Evolutionary conservation across 2,113 vertebrate genomes (phyloP).

Genomic region (Callipepla californica): DNA sequence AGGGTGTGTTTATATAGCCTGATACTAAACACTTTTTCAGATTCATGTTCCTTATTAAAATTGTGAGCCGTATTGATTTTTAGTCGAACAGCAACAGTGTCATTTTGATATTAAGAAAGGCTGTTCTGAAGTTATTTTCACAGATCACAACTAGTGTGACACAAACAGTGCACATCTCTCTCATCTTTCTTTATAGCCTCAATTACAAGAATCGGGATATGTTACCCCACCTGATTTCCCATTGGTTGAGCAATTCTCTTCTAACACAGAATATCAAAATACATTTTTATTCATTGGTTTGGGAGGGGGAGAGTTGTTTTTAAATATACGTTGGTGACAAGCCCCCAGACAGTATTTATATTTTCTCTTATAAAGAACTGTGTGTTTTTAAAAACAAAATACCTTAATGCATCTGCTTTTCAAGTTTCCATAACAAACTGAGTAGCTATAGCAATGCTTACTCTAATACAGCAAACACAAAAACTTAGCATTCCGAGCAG

Average conservation of each 20-base stretch:
- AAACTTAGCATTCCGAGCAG: slow-evolving; percentile 49
- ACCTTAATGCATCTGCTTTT: slow-evolving; percentile 48
- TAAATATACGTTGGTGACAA: slow-evolving; percentile 47
- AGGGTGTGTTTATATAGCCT: slow-evolving; percentile 86
- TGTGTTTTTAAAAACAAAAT: slow-evolving; percentile 45
- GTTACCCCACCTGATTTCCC: slow-evolving; percentile 33
- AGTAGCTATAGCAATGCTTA: slow-evolving; percentile 45
- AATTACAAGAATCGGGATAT: slow-evolving; percentile 58
- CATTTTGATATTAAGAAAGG: slow-evolving; percentile 76
- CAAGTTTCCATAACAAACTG: slow-evolving; percentile 48
- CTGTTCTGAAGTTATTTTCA: slow-evolving; percentile 75
- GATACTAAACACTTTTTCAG: slow-evolving; percentile 83
- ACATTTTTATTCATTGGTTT: slow-evolving; percentile 57
- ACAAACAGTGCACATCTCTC: slow-evolving; percentile 34
- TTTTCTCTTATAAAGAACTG: slow-evolving; percentile 11
- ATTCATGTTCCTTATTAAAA: slow-evolving; percentile 88
- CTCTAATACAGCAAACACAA: slow-evolving; percentile 36
- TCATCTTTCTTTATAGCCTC: slow-evolving; percentile 59
- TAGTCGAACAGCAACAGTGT: slow-evolving; percentile 71
- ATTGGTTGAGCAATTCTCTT: slow-evolving; percentile 13
- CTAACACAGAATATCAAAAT: slow-evolving; percentile 31
- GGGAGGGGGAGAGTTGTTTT: slow-evolving; percentile 14
- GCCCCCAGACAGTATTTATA: slow-evolving; percentile 38
- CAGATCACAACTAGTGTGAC: slow-evolving; percentile 67
- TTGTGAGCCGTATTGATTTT: slow-evolving; percentile 81